Evolutionary conservation across 2,113 vertebrate species (phyloP), one percentile per base, ranked within the genome.

Genomic region (Mus spicilegus): DNA sequence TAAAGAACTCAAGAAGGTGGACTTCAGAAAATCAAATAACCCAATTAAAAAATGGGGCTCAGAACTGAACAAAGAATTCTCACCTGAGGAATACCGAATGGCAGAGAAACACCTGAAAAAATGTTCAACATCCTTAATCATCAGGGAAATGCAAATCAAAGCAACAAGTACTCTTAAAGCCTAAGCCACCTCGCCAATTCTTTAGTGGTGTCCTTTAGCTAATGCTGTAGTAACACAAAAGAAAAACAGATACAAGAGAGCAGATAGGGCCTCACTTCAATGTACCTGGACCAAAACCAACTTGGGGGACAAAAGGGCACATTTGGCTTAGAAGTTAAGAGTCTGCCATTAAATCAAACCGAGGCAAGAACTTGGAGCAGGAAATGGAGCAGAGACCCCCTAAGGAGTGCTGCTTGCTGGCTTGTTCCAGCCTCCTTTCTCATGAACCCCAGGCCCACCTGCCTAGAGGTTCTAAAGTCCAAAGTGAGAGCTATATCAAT

Each of bases 221-320:
- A 54, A 30, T 67, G 46, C 14, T 67, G 65, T 72, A 67, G 61
- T 17, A 73, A 86, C n/a, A 49, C 5, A 19, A 73, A 76, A 46
- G 28, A 54, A 33, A 58, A 54, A 75, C 2, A 54, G 28, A 22
- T 20, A 1, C 0, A 2, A 17, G 54, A 6, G 11, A 0, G 19
- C 30, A 2, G 26, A 30, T 11, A 5, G 4, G 4, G 3, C 2
- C 5, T 88, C 46, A 51, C 3, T 42, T 49, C 8, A 58, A 16
- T 12, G 12, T 39, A 4, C 33, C 70, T 46, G 39, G 42, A 70
- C 9, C 24, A 51, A 51, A 78, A 78, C 30, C 75, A n/a, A n/a
- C 36, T 56, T n/a, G 36, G 36, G 26, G 36, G 54, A 61, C 7
- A 7, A 82, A 82, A 36, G n/a, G 26, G 3, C 1, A 39, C 56